phyloP scores from a whole-genome alignment of 2,888 invertebrate genomes.

The Alloplasta piceator region DNA sequence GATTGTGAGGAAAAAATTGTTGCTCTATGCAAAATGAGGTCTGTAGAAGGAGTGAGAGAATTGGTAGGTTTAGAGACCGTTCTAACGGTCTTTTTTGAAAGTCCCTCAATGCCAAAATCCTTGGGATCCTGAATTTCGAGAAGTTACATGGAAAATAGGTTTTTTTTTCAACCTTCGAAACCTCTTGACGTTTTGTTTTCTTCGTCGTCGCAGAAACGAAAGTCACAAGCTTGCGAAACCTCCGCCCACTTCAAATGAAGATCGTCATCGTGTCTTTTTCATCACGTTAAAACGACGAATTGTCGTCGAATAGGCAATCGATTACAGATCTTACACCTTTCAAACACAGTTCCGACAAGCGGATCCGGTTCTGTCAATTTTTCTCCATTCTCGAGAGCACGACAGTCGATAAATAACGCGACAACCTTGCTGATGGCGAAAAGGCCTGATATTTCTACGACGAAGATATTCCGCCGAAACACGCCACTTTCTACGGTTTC shows the following conservation, averaged over 20 bases:
- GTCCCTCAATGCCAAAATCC: constrained; percentile 50
- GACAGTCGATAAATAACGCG: constrained; percentile 48
- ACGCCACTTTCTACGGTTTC: constrained; percentile 39
- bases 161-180: too few relatives aligned
- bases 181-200: constrained; percentile 37
- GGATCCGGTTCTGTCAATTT: too few relatives aligned
- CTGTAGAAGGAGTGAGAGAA: neutral
- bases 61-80: constrained; percentile 6
- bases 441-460: constrained; percentile 28
- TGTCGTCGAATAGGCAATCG: too few relatives aligned
- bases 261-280: too few relatives aligned
- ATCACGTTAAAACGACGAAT: too few relatives aligned
- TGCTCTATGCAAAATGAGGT: constrained; percentile 23
- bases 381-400: too few relatives aligned
- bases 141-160: too few relatives aligned
- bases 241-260: constrained; percentile 40
- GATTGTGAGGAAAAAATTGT: constrained; percentile 48
- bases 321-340: too few relatives aligned
- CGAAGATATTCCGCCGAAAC: constrained; percentile 22
- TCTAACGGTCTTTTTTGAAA: constrained; percentile 35
- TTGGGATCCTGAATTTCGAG: too few relatives aligned
- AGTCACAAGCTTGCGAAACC: constrained; percentile 41
- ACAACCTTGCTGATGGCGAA: constrained; percentile 18
- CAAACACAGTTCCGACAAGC: too few relatives aligned
- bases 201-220: constrained; percentile 30